A percentile compares a stretch with the other conserved stretches of the same genome.
phyloP scores from a whole-genome alignment of 2,888 invertebrate species.

The Watsonalla binaria region DNA sequence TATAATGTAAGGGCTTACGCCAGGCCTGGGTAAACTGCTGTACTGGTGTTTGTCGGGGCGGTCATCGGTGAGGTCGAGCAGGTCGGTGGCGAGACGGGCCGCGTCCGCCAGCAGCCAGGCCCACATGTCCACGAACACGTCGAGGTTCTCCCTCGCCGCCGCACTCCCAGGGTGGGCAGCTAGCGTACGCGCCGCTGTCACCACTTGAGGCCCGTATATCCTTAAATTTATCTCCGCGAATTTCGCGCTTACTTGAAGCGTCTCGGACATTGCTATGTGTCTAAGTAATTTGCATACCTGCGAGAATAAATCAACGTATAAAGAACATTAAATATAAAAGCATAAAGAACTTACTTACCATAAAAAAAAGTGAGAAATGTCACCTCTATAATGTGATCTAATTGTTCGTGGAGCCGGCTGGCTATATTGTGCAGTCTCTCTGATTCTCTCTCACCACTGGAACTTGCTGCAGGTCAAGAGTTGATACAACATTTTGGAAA shows the following conservation, averaged over 20 bases:
- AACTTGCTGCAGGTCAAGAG: constrained; percentile 58
- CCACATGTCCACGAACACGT: constrained; percentile 97
- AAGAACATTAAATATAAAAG: neutral
- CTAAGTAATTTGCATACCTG: constrained; percentile 97
- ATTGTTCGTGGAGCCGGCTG: constrained; percentile 97
- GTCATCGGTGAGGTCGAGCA: constrained; percentile 86
- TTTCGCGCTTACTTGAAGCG: constrained; percentile 96
- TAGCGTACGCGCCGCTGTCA: constrained; percentile 95
- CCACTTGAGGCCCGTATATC: constrained; percentile 96
- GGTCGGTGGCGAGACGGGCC: constrained; percentile 92
- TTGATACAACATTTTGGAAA: neutral
- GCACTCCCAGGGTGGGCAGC: constrained; percentile 95
- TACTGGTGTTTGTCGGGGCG: constrained; percentile 80
- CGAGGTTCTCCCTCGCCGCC: constrained; percentile 97
- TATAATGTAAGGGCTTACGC: constrained; percentile 80
- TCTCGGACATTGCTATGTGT: constrained; percentile 96
- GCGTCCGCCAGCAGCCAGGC: constrained; percentile 95
- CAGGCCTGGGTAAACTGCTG: constrained; percentile 95
- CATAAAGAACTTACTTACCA: neutral
- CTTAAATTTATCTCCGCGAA: constrained; percentile 97
- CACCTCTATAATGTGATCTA: constrained; percentile 99
- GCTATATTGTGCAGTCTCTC: constrained; percentile 95
- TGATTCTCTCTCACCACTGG: constrained; percentile 82
- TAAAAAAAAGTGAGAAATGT: constrained; percentile 14
- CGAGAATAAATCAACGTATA: constrained; percentile 7